Evolutionary conservation across 2,113 vertebrate species (phyloP), one percentile per base, ranked within the genome.

Genomic region (Stegastes partitus): DNA sequence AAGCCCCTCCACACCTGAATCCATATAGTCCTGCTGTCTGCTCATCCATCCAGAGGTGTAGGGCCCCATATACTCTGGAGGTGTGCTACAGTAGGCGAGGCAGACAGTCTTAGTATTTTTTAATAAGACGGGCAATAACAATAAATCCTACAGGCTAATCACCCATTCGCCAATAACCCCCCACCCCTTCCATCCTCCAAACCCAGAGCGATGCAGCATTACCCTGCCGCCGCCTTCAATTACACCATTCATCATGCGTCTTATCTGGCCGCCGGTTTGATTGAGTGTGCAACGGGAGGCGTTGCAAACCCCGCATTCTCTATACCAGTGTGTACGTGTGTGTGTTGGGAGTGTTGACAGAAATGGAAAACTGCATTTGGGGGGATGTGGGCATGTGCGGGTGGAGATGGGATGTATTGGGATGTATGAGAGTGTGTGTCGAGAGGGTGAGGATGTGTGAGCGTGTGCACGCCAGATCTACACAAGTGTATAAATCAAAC

Each of bases 121-220:
- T 93, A 93, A 94, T 94, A 93, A 92, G 91, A 87, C 75, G 25
- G 62, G 88, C 84, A 86, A 93, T 94, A 92, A 92, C 89, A 89
- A 92, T 94, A 93, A 95, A 95, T 94, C 93, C 88, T 81, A 74
- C 83, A 82, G 85, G 88, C 89, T 93, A 93, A 95, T 95, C 92
- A 92, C 81, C 83, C 81, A 56, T 75, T 91, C 78, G 45, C 81
- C 84, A 80, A 88, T 86, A 67, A 80, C 81, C 80, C 69, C 42
- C 58, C n/a, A 55, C 67, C 34, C 19, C 54, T 23, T 3, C 55
- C 11, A 47, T 22, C 21, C 34, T 8, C 57, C 49, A 62, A 91
- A 87, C 77, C 56, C 73, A 71, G 69, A 88, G 85, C 81, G 69
- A 73, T 85, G 87, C 79, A 49, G 86, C 89, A 88, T 93, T 89